phyloP scores from a whole-genome alignment of 2,888 invertebrate species.

The Diplazon laetatorius region DNA sequence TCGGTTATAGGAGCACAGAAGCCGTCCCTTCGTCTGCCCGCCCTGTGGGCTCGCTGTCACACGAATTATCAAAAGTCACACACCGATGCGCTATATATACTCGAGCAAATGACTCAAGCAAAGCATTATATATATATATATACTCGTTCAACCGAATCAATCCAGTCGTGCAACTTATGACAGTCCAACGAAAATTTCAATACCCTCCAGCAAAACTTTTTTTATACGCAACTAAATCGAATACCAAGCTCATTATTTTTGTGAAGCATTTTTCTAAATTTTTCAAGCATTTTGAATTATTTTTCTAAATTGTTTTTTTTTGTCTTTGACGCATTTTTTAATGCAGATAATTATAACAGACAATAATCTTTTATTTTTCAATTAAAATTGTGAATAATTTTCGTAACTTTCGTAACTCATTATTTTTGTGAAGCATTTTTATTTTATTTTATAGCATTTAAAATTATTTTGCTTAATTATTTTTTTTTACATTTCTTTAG shows the following conservation, averaged over 20 bases:
- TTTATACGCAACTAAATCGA: neutral
- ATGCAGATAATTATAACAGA: too few relatives aligned
- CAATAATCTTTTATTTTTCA: too few relatives aligned
- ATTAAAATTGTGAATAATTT: too few relatives aligned
- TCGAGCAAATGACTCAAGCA: slow-evolving; percentile 45
- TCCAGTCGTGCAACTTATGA: slow-evolving; percentile 10
- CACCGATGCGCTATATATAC: slow-evolving; percentile 45
- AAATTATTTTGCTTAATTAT: too few relatives aligned
- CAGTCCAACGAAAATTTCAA: neutral
- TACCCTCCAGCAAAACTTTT: neutral
- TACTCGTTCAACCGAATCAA: slow-evolving; percentile 24
- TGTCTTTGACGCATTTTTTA: too few relatives aligned
- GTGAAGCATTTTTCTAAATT: neutral
- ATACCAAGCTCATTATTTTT: neutral
- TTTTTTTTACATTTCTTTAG: too few relatives aligned
- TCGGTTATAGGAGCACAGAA: slow-evolving; percentile 76
- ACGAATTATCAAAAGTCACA: slow-evolving; percentile 65
- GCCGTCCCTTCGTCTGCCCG: slow-evolving; percentile 77
- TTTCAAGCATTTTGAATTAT: too few relatives aligned
- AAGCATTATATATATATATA: too few relatives aligned
- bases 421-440: too few relatives aligned
- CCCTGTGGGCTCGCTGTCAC: slow-evolving; percentile 75
- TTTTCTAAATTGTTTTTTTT: too few relatives aligned
- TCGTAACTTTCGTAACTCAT: too few relatives aligned
- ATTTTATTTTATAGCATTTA: too few relatives aligned